phyloP scores from a whole-genome alignment of 1,140 invertebrate genomes.

The Nilaparvata lugens region DNA sequence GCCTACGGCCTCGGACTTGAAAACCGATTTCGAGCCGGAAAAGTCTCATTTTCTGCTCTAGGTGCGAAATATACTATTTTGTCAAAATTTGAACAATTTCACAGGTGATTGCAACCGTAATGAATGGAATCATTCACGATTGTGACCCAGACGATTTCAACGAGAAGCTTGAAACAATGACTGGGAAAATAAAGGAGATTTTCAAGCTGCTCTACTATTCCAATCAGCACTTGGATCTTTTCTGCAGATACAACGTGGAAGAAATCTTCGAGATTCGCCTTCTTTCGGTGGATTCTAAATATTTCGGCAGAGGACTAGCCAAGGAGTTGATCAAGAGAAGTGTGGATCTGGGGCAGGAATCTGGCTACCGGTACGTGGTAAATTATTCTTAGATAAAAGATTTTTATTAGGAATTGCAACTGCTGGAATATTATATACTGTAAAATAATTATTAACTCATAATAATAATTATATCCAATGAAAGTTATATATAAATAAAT shows the following conservation, averaged over 20 bases:
- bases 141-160: constrained; percentile 48
- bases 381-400: constrained; percentile 2
- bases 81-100: constrained; percentile 11
- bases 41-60: no score
- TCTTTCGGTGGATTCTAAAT: constrained; percentile 58
- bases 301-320: constrained; percentile 57
- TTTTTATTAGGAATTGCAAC: no score
- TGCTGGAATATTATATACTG: no score
- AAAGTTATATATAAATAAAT: no score
- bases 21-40: no score
- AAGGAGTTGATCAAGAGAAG: constrained; percentile 55
- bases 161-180: constrained; percentile 46
- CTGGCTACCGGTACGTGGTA: constrained; percentile 62
- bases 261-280: constrained; percentile 68
- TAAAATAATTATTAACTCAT: no score
- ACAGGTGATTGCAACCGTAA: constrained; percentile 53
- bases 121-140: constrained; percentile 50
- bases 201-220: constrained; percentile 51
- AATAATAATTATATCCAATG: no score
- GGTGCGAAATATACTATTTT: no score
- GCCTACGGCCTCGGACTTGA: no score
- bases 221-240: constrained; percentile 50
- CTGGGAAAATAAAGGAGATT: constrained; percentile 53
- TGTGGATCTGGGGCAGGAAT: constrained; percentile 49
- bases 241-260: constrained; percentile 51